Percentiles rank a stretch among this genome's conserved stretches.
These are phyloP conservation scores for Saxidomus purpurata DNA, from an alignment of 1,140 invertebrate species.

Conservation along the genomic window DNA sequence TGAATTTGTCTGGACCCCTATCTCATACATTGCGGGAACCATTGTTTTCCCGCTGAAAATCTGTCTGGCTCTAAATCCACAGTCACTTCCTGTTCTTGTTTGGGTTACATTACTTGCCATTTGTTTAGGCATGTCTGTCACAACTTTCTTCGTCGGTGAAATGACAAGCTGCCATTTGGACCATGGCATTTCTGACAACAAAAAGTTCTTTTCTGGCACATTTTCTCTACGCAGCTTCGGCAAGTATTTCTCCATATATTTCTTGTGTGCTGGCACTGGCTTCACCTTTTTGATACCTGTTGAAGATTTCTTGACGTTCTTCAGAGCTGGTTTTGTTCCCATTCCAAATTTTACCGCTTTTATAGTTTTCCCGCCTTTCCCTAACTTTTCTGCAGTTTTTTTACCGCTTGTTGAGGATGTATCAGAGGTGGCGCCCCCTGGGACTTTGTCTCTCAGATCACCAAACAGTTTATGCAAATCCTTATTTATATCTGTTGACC, in stretches of 20 bases:
- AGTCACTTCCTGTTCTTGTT: neutral
- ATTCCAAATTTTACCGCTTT: neutral
- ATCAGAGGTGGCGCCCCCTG: neutral
- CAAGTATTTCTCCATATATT: neutral
- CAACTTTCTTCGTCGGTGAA: neutral
- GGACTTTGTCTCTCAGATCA: neutral
- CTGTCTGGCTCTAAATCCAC: slow-evolving; percentile 16
- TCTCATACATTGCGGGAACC: slow-evolving; percentile 34
- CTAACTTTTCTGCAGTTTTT: neutral
- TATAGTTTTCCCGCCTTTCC: neutral
- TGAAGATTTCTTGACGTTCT: neutral
- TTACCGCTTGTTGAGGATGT: neutral
- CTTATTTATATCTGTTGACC: neutral
- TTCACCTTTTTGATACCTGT: neutral
- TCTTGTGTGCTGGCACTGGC: neutral
- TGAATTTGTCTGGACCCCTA: slow-evolving; percentile 28
- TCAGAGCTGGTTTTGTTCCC: neutral
- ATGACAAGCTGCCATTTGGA: slow-evolving; percentile 35
- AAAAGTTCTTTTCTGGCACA: slow-evolving; percentile 56
- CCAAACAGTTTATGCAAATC: too few species aligned
- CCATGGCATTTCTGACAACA: slow-evolving; percentile 56
- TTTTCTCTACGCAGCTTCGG: too few species aligned
- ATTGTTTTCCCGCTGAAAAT: slow-evolving; percentile 52
- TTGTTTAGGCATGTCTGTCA: neutral
- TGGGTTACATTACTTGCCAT: too few species aligned